Evolutionary conservation across 2,113 vertebrate genomes (phyloP).

Genomic region (human (Homo sapiens)): GRCh38 chr16:86322501-86323000

Average conservation of each 20-base stretch:
- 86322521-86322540: background rate
- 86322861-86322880: background rate
- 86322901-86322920: fast-evolving
- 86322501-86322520: background rate
- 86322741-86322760: background rate
- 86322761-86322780: background rate
- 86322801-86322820: background rate
- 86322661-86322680: background rate
- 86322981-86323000: background rate
- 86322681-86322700: background rate
- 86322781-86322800: background rate
- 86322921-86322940: background rate
- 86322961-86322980: background rate
- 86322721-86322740: background rate
- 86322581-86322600: fast-evolving
- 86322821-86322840: background rate
- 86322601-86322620: background rate
- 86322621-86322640: background rate
- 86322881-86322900: background rate
- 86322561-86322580: background rate
- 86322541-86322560: fast-evolving
- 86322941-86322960: background rate
- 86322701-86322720: background rate
- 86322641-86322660: background rate
- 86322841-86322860: background rate